Conservation (phyloP, 92 coral and sea anemone species). For the Phenganax marumi region DNA sequence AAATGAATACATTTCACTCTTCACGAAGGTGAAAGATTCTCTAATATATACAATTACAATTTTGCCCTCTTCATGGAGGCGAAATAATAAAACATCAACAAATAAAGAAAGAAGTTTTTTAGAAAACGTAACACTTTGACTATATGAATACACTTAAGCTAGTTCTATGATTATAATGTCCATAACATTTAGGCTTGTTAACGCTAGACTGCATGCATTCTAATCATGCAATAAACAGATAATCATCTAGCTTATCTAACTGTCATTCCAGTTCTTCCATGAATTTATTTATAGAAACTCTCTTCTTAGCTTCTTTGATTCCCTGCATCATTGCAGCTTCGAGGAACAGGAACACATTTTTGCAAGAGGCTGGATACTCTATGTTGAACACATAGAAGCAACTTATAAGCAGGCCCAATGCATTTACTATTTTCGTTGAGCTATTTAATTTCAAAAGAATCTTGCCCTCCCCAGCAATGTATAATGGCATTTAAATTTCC, state of each 20-base stretch:
- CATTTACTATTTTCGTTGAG: neutral
- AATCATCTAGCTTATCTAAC: neutral
- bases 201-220: too few relatives aligned
- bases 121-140: too few relatives aligned
- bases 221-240: neutral
- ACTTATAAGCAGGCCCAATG: constrained; percentile 13
- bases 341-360: constrained; percentile 4
- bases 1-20: neutral
- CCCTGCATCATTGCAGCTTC: constrained; percentile 9
- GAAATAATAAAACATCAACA: neutral
- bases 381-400: neutral
- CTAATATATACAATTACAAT: neutral
- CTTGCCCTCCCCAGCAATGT: constrained; percentile 12
- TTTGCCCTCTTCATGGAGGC: neutral
- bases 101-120: too few relatives aligned
- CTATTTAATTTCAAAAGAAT: neutral
- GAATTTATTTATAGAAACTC: constrained; percentile 6
- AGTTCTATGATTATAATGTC: too few relatives aligned
- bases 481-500: constrained; percentile 9
- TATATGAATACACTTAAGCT: too few relatives aligned
- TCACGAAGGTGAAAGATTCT: too few relatives aligned
- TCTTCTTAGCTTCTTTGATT: constrained; percentile 12
- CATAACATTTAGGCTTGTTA: too few relatives aligned
- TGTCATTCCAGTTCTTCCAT: constrained; percentile 4
- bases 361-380: constrained; percentile 3